A percentile compares a stretch with the other conserved stretches of the same genome.
These are phyloP conservation scores for Lasiurus borealis DNA, from an alignment of 2,113 vertebrate genomes.

Conservation along the genomic window DNA sequence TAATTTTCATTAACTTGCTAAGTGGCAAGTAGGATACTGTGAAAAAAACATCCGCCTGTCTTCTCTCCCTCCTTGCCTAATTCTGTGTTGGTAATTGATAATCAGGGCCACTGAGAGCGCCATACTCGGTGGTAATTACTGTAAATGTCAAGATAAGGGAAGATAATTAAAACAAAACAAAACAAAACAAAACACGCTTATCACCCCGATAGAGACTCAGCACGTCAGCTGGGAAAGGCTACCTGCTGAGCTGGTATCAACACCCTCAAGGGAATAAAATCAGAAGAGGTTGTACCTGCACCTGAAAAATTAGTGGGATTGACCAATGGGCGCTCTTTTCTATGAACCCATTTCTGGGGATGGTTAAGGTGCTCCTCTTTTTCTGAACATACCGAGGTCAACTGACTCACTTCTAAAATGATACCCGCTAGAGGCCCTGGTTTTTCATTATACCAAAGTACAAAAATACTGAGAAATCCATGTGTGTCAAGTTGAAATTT, in stretches of 20 bases:
- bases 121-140: slow-evolving; percentile 62
- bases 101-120: slow-evolving; percentile 73
- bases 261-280: background rate
- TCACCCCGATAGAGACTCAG: slow-evolving; percentile 27
- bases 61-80: slow-evolving; percentile 34
- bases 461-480: background rate
- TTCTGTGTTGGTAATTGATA: slow-evolving; percentile 65
- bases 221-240: background rate
- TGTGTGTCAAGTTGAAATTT: slow-evolving; percentile 31
- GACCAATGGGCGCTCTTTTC: background rate
- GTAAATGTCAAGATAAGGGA: slow-evolving; percentile 75
- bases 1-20: slow-evolving; percentile 77
- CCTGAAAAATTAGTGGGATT: background rate
- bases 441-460: slow-evolving; percentile 43
- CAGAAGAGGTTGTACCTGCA: background rate
- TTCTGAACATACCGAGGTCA: background rate
- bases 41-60: background rate
- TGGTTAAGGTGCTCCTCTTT: background rate
- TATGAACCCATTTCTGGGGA: background rate
- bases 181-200: background rate
- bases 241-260: background rate
- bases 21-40: slow-evolving; percentile 63
- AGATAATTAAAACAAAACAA: slow-evolving; percentile 45
- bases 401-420: background rate
- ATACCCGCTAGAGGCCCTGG: background rate